Evolutionary conservation across 2,797 vertebrate species (phyloP).

Genomic region (Brotula barbata): DNA sequence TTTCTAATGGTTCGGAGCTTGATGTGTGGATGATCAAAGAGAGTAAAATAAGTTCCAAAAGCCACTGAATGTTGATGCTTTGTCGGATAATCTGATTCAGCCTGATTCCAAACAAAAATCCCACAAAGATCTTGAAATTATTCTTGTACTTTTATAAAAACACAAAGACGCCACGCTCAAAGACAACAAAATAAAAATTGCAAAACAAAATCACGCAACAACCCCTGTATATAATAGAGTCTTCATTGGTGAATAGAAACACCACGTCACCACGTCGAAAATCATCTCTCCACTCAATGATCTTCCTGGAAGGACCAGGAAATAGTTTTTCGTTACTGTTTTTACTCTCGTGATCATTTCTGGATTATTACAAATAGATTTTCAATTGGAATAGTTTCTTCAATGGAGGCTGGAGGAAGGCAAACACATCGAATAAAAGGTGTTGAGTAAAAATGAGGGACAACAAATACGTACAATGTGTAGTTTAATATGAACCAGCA

Average conservation of each 20-base stretch:
- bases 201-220: constrained; percentile 51
- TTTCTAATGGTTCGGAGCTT: too few species aligned
- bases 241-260: neutral
- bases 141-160: neutral
- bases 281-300: neutral
- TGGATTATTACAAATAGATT: too few species aligned
- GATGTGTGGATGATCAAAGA: too few species aligned
- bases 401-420: too few species aligned
- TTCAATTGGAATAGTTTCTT: too few species aligned
- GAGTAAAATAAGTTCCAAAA: too few species aligned
- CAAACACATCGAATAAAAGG: too few species aligned
- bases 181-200: constrained; percentile 36
- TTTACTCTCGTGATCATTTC: neutral
- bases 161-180: constrained; percentile 17
- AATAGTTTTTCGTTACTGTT: neutral
- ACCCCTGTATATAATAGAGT: constrained; percentile 5
- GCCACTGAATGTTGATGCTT: too few species aligned
- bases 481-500: neutral
- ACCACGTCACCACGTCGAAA: constrained; percentile 5
- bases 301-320: constrained; percentile 43
- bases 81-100: too few species aligned
- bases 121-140: too few species aligned
- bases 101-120: too few species aligned
- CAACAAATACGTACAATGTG: neutral
- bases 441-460: too few species aligned